phyloP scores from a whole-genome alignment of 2,113 vertebrate genomes.

The Heterotis niloticus region DNA sequence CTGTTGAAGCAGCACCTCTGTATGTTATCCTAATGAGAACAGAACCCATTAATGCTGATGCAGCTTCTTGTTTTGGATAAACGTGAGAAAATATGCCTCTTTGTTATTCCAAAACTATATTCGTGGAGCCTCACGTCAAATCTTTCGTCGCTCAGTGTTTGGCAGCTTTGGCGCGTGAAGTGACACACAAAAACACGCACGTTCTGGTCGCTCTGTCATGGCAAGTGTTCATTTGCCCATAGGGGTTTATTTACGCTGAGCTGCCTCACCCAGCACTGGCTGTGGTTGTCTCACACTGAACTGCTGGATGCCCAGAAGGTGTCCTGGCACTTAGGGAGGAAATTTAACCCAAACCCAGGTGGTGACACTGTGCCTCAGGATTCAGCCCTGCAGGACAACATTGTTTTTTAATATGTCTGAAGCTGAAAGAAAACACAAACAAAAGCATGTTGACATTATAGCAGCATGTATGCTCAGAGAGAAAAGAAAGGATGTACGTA shows the following conservation, averaged over 20 bases:
- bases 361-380: neutral
- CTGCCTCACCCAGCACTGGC: too few relatives aligned
- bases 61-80: neutral
- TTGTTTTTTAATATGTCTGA: slow-evolving; percentile 5
- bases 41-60: too few relatives aligned
- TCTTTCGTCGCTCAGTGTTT: slow-evolving; percentile 25
- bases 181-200: neutral
- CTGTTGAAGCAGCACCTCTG: too few relatives aligned
- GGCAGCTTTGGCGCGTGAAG: slow-evolving; percentile 16
- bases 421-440: neutral
- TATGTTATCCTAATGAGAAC: too few relatives aligned
- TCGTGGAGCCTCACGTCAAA: slow-evolving; percentile 21
- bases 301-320: neutral
- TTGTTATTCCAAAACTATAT: slow-evolving; percentile 23
- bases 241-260: neutral
- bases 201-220: neutral
- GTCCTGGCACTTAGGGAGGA: neutral
- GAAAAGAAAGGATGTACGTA: neutral
- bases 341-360: neutral
- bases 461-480: neutral
- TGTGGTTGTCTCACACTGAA: neutral
- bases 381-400: neutral
- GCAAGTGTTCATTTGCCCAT: neutral
- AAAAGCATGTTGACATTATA: neutral
- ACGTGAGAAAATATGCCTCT: slow-evolving; percentile 14